Base-by-base conservation (phyloP, 2,888 invertebrate genomes). In the Rutpela maculata region DNA sequence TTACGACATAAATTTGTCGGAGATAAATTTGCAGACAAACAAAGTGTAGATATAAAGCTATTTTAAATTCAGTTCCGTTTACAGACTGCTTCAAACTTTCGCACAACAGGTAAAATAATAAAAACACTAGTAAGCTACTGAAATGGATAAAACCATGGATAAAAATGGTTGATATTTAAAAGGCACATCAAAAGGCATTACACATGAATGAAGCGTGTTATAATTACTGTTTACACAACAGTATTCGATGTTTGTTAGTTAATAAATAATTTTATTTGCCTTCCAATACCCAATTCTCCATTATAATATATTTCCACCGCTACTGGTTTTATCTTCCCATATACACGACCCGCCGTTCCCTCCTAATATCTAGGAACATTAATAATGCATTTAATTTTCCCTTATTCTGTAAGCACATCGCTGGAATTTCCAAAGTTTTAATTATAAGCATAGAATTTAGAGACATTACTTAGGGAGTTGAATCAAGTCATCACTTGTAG, bases 381-480 rank as follows among this genome's bases (percentile, higher is more conserved):
- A 79, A 77, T 87, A 88, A 88, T 87, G 86, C 83, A 88, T 88
- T 87, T 86, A 88, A 87, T 87, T 87, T 87, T 78, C 86, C 85
- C 86, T 85, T 84, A 87, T 83, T 83, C 82, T 84, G 84, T 74
- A 50, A 82, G 81, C 78, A 82, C 81, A 82, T 82, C 81, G 82
- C 81, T 79, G 82, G 85, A 84, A 85, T 84, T 84, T 82, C 81
- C 82, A 82, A 85, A 85, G 84, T 85, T 85, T 85, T 85, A 85
- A 85, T 85, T 85, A 85, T 81, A 81, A 82, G 81, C 83, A 80
- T 82, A 82, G 82, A 83, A 84, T 84, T 84, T 80, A 79, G 79
- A 80, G 82, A 82, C 80, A 81, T 80, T 78, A 80, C 81, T 77
- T 76, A 78, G 80, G 80, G 75, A 68, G 70, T 70, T 68, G n/a